A percentile compares a stretch with the other conserved stretches of the same genome.
Conservation (phyloP, 2,888 invertebrate species). For the Phoenoteleia sp. region DNA sequence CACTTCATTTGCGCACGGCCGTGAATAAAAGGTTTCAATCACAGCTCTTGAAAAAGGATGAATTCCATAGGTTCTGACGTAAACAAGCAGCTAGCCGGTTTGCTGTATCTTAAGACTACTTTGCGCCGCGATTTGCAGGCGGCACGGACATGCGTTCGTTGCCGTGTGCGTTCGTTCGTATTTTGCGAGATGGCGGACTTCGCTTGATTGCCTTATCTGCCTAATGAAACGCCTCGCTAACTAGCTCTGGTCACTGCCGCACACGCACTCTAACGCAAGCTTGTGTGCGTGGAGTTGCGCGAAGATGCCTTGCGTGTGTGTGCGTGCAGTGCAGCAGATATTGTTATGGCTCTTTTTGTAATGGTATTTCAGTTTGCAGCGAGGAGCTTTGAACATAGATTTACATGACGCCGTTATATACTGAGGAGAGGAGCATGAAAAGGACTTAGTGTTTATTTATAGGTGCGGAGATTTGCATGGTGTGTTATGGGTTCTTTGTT, state of each 20-base stretch:
- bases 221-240: conserved; percentile 85
- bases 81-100: conserved; percentile 51
- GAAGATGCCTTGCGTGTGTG: conserved; percentile 32
- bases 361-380: conserved; percentile 77
- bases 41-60: conserved; percentile 30
- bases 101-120: conserved; percentile 56
- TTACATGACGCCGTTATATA: conserved; percentile 78
- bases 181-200: conserved; percentile 74
- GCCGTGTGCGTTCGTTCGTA: conserved; percentile 43
- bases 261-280: conserved; percentile 50
- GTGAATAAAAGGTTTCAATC: conserved; percentile 58
- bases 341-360: conserved; percentile 84
- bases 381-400: conserved; percentile 77
- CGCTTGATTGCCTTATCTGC: conserved; percentile 85
- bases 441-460: conserved; percentile 53
- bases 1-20: conserved; percentile 14
- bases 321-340: conserved; percentile 78
- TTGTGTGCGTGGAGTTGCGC: conserved; percentile 12
- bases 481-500: conserved; percentile 55
- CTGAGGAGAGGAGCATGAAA: conserved; percentile 44
- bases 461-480: conserved; percentile 23
- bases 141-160: conserved; percentile 33
- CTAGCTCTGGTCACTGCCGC: conserved; percentile 78
- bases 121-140: conserved; percentile 50
- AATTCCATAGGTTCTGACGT: conserved; percentile 50